Conservation (phyloP, 2,888 invertebrate genomes). For the Pristionchus fissidentatus region DNA sequence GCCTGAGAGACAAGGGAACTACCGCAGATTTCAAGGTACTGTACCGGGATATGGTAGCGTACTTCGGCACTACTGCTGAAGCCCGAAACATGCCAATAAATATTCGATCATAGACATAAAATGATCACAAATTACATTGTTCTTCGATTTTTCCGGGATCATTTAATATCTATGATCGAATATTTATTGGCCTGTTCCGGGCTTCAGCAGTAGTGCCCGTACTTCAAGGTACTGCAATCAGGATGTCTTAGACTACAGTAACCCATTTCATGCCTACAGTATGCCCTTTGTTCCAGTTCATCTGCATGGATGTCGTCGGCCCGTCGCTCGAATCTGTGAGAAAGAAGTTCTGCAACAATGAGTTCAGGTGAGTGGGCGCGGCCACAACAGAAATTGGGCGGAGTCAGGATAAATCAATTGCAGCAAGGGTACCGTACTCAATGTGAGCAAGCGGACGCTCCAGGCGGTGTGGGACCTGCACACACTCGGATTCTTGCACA, state of each 20-base stretch:
- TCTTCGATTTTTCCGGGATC: too few species aligned
- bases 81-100: too few species aligned
- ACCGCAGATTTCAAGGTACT: conserved; percentile 20
- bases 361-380: conserved; percentile 22
- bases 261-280: background rate
- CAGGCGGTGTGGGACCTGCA: conserved; percentile 35
- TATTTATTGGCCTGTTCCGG: too few species aligned
- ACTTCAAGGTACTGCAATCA: background rate
- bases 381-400: background rate
- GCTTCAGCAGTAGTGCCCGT: too few species aligned
- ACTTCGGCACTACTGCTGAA: background rate
- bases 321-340: conserved; percentile 36
- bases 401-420: background rate
- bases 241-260: background rate
- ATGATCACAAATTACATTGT: too few species aligned
- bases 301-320: conserved; percentile 42
- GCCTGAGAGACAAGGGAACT: conserved; percentile 35
- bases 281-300: conserved; percentile 17
- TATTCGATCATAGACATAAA: too few species aligned
- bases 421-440: conserved; percentile 38
- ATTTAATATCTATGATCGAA: too few species aligned
- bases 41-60: background rate
- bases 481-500: conserved; percentile 29
- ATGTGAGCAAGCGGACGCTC: conserved; percentile 21
- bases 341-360: conserved; percentile 14